These are phyloP conservation scores for Crocodylus rhombifer DNA, from an alignment of 2,797 vertebrate species.

Conservation along the genomic window DNA sequence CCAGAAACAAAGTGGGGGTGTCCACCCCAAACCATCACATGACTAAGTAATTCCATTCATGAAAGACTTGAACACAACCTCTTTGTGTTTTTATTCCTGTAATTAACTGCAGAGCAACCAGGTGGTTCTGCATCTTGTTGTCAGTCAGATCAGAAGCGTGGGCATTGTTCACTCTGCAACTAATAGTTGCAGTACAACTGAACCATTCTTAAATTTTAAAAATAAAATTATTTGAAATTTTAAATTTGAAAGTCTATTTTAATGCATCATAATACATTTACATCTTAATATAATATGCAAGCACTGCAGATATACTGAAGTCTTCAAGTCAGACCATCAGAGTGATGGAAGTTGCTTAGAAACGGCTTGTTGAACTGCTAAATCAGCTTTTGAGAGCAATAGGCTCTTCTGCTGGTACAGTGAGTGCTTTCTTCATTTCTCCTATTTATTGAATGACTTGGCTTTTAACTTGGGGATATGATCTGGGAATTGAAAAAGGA, in stretches of 20 bases:
- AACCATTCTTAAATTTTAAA: too few species aligned
- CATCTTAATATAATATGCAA: not conserved
- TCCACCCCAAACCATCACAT: conserved; percentile 4
- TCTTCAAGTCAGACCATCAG: not conserved
- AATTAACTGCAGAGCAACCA: conserved; percentile 24
- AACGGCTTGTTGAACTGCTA: not conserved
- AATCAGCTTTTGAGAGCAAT: not conserved
- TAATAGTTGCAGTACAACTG: too few species aligned
- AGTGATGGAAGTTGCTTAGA: not conserved
- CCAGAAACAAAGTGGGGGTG: not conserved
- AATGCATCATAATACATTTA: not conserved
- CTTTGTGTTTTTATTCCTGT: conserved; percentile 56
- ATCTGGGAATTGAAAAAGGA: too few species aligned
- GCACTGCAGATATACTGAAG: not conserved
- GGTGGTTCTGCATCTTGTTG: not conserved
- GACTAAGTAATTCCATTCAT: conserved; percentile 51
- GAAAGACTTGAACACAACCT: conserved; percentile 50
- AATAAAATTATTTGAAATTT: not conserved
- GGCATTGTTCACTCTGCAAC: not conserved
- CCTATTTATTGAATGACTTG: too few species aligned
- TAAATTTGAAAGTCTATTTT: not conserved
- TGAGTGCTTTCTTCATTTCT: not conserved
- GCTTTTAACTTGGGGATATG: too few species aligned
- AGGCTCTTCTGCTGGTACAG: not conserved
- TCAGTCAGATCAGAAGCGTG: conserved; percentile 4